These are phyloP conservation scores for Drosophila bocqueti DNA, from an alignment of 1,140 invertebrate species.

Conservation along the genomic window DNA sequence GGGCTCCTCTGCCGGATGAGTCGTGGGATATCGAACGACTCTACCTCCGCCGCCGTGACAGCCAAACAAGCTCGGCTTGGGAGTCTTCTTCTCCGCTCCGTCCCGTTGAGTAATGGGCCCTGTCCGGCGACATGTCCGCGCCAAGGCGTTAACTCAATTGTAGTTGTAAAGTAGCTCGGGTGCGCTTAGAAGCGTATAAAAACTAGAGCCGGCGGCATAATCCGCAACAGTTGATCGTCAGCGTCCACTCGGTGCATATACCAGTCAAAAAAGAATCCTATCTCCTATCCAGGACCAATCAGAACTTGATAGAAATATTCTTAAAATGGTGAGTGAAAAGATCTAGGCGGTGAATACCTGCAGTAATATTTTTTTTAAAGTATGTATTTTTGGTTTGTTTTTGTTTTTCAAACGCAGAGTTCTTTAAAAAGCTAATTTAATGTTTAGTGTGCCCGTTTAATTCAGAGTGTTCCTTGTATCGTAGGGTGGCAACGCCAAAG, in stretches of 20 bases:
- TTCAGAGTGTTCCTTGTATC: background rate
- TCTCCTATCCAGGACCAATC: background rate
- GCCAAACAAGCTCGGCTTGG: conserved; percentile 25
- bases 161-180: conserved; percentile 64
- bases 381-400: background rate
- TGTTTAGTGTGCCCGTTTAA: background rate
- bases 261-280: conserved; percentile 1
- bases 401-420: background rate
- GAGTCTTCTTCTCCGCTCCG: conserved; percentile 18
- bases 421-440: background rate
- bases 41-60: conserved; percentile 5
- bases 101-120: conserved; percentile 63
- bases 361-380: background rate
- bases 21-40: conserved; percentile 30
- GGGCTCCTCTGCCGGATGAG: conserved; percentile 29
- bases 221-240: conserved; percentile 51
- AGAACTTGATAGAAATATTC: background rate
- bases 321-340: conserved; percentile 41
- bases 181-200: conserved; percentile 63
- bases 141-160: conserved; percentile 56
- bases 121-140: conserved; percentile 60
- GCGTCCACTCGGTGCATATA: conserved; percentile 43
- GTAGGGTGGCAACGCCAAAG: conserved; percentile 1
- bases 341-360: background rate
- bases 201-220: conserved; percentile 22